These are phyloP conservation scores for Oedothorax gibbosus DNA, from an alignment of 1,140 invertebrate species.

Conservation along the genomic window DNA sequence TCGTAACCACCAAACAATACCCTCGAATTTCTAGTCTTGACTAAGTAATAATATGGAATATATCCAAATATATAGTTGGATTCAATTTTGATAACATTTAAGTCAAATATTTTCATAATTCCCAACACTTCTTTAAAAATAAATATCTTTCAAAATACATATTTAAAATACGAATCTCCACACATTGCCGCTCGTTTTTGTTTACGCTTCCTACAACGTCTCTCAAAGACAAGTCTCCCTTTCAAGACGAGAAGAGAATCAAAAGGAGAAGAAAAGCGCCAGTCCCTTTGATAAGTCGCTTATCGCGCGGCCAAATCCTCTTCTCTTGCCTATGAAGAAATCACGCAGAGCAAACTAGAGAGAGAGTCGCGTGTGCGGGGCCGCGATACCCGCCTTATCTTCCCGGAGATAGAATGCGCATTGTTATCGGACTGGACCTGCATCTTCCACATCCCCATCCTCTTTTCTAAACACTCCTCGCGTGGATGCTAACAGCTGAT, in stretches of 20 bases:
- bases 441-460: conserved; percentile 19
- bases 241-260: conserved; percentile 22
- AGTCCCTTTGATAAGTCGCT: conserved; percentile 55
- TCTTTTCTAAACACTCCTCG: conserved; percentile 58
- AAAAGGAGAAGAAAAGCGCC: background rate
- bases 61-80: too few relatives aligned
- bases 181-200: too few relatives aligned
- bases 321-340: conserved; percentile 60
- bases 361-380: conserved; percentile 44
- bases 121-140: background rate
- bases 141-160: background rate
- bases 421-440: conserved; percentile 59
- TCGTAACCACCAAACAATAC: too few relatives aligned
- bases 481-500: conserved; percentile 52
- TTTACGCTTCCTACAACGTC: too few relatives aligned
- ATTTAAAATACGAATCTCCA: too few relatives aligned
- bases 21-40: too few relatives aligned
- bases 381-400: conserved; percentile 54
- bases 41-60: too few relatives aligned
- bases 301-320: conserved; percentile 51
- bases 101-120: too few relatives aligned
- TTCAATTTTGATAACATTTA: too few relatives aligned
- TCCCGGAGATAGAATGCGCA: conserved; percentile 58
- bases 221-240: background rate
- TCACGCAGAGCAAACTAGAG: conserved; percentile 53